These are phyloP conservation scores for Rhynchomys soricoides DNA, from an alignment of 2,113 vertebrate genomes.

Conservation along the genomic window DNA sequence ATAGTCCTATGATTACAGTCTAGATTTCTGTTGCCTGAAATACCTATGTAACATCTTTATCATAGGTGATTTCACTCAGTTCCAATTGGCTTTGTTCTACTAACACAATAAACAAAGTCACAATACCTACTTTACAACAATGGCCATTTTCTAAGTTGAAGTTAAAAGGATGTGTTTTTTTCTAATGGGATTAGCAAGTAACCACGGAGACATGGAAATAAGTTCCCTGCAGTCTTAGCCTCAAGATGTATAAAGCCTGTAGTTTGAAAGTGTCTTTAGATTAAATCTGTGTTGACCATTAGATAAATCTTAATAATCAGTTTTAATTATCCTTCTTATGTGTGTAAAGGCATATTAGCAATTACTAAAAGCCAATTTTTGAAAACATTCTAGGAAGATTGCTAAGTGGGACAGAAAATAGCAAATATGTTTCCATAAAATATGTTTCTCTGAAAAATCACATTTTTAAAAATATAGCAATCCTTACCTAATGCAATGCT, in stretches of 20 bases:
- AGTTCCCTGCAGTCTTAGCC: background rate
- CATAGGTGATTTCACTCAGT: background rate
- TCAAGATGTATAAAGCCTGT: background rate
- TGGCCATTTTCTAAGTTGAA: background rate
- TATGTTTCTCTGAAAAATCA: background rate
- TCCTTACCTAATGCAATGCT: constrained; percentile 41
- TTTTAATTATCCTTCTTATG: background rate
- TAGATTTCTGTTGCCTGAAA: background rate
- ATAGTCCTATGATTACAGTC: background rate
- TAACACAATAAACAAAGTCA: background rate
- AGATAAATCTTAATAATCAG: constrained; percentile 17
- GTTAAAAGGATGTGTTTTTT: background rate
- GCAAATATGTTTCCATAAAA: background rate
- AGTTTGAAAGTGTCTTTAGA: constrained; percentile 18
- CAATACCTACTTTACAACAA: background rate
- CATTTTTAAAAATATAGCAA: background rate
- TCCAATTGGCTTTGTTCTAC: background rate
- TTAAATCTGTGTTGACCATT: background rate
- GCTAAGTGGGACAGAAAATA: background rate
- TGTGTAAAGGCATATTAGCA: background rate
- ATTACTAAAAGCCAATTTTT: background rate
- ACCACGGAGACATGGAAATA: background rate
- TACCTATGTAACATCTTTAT: background rate
- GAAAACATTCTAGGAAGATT: constrained; percentile 28
- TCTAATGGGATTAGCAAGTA: background rate